Percentiles rank a stretch among this genome's conserved stretches.
phyloP scores from a whole-genome alignment of 2,797 vertebrate genomes.

The Mormyrus proboscirostris region DNA sequence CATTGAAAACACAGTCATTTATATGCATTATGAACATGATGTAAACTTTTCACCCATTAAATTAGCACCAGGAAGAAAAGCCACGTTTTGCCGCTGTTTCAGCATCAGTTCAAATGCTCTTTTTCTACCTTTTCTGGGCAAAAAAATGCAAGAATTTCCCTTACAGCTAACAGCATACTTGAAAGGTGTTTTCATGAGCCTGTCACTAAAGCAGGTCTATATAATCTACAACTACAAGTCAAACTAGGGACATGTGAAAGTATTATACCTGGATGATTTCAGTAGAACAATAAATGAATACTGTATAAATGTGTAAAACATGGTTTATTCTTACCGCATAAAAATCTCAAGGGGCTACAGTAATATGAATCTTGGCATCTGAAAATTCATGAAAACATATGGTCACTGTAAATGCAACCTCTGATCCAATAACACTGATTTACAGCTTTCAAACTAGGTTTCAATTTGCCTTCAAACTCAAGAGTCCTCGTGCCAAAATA shows the following conservation, averaged over 20 bases:
- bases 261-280: not conserved
- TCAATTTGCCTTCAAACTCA: not conserved
- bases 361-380: not conserved
- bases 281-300: not conserved
- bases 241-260: not conserved
- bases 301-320: not conserved
- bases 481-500: not conserved
- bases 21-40: not conserved
- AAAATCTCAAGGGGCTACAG: not conserved
- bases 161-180: not conserved
- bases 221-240: not conserved
- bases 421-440: not conserved
- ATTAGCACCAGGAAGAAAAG: not conserved
- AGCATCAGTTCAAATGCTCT: not conserved
- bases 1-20: not conserved
- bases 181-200: not conserved
- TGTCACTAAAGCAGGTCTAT: not conserved
- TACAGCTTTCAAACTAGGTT: not conserved
- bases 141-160: not conserved
- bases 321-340: not conserved
- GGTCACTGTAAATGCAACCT: not conserved
- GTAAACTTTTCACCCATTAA: not conserved
- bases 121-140: not conserved
- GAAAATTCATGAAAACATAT: not conserved
- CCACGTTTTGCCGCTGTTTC: not conserved